Evolutionary conservation across 2,797 vertebrate species (phyloP).

Genomic region (Ataeniobius toweri): DNA sequence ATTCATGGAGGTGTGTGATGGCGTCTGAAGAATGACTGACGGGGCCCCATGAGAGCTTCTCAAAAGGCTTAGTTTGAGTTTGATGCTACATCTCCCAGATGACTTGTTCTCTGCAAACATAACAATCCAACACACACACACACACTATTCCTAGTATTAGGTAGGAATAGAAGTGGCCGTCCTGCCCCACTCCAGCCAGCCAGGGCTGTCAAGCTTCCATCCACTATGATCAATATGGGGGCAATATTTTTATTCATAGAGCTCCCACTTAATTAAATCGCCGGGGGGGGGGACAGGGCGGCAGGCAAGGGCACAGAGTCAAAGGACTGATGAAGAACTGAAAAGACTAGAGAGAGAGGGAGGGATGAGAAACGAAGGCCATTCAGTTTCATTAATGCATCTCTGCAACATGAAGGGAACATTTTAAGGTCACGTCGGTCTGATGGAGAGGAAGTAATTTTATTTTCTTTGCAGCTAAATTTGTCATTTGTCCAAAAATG

Average conservation of each 20-base stretch:
- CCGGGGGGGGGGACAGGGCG: conserved; percentile 60
- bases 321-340: conserved; percentile 67
- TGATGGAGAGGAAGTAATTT: conserved; percentile 30
- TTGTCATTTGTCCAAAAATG: conserved; percentile 19
- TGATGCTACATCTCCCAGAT: conserved; percentile 78
- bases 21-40: conserved; percentile 62
- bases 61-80: conserved; percentile 91
- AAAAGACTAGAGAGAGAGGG: conserved; percentile 40
- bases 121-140: conserved; percentile 15
- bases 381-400: conserved; percentile 20
- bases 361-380: conserved; percentile 17
- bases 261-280: conserved; percentile 95
- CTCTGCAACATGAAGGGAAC: conserved; percentile 32
- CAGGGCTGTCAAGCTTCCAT: conserved; percentile 60
- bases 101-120: conserved; percentile 49
- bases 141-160: conserved; percentile 24
- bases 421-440: conserved; percentile 22
- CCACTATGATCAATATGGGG: conserved; percentile 90
- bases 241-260: conserved; percentile 98
- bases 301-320: conserved; percentile 68
- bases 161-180: conserved; percentile 51
- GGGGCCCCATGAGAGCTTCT: conserved; percentile 88
- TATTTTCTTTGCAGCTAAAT: conserved; percentile 20
- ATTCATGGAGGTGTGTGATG: conserved; percentile 14
- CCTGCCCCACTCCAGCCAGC: conserved; percentile 50